These are phyloP conservation scores for Volucella bombylans DNA, from an alignment of 2,888 invertebrate genomes.

Conservation along the genomic window DNA sequence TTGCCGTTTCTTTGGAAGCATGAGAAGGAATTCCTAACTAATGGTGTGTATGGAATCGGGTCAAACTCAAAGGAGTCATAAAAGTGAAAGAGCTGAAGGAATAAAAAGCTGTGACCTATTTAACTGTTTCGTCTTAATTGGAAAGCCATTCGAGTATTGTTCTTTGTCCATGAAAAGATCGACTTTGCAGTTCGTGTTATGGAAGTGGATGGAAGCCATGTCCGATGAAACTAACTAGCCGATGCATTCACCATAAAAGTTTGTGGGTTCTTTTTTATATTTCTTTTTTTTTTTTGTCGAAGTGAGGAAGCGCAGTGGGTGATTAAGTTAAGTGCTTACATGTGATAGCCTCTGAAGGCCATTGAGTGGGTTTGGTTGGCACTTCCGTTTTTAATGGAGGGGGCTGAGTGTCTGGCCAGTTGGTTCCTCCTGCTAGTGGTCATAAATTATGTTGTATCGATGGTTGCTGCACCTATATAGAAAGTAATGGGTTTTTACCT, in stretches of 20 bases:
- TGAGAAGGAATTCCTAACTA: not conserved
- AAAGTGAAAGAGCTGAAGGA: constrained; percentile 33
- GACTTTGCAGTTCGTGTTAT: no score
- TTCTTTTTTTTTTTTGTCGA: no score
- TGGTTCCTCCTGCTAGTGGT: constrained; percentile 39
- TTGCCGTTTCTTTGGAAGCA: no score
- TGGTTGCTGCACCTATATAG: constrained; percentile 56
- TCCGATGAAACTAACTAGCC: not conserved
- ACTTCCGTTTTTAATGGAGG: constrained; percentile 61
- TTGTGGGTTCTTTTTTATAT: no score
- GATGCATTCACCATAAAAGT: not conserved
- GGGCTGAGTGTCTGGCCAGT: constrained; percentile 37
- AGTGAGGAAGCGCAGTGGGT: constrained; percentile 46
- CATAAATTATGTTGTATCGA: constrained; percentile 59
- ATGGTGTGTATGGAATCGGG: constrained; percentile 33
- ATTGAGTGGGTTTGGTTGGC: constrained; percentile 44
- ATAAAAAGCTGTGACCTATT: constrained; percentile 31
- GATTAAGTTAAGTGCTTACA: constrained; percentile 64
- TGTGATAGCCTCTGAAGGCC: constrained; percentile 50
- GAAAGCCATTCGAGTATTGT: constrained; percentile 24
- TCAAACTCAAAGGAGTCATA: constrained; percentile 49
- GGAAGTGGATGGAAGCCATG: not conserved
- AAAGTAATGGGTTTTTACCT: constrained; percentile 50
- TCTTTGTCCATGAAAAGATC: no score
- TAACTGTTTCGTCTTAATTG: constrained; percentile 45